Conservation (phyloP, 2,888 invertebrate species). For the Latheticus oryzae region DNA sequence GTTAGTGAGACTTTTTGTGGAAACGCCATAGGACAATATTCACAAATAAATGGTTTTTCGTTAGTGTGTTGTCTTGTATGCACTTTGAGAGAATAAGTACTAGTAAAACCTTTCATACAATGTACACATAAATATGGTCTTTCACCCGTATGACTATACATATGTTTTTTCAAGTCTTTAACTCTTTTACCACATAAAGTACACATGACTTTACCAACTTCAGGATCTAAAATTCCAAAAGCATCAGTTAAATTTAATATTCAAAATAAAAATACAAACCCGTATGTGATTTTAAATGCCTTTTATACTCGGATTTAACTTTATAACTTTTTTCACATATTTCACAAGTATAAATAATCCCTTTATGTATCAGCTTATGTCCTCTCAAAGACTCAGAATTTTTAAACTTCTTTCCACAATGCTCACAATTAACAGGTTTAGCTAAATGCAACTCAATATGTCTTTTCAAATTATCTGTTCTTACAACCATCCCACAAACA, state of each 20-base stretch:
- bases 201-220: conserved; percentile 53
- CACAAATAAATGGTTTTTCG: conserved; percentile 56
- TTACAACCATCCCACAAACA: conserved; percentile 56
- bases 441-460: conserved; percentile 56
- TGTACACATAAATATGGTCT: conserved; percentile 51
- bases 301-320: conserved; percentile 54
- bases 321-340: conserved; percentile 56
- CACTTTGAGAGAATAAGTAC: conserved; percentile 55
- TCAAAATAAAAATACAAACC: no score
- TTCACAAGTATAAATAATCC: conserved; percentile 53
- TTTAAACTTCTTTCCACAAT: conserved; percentile 55
- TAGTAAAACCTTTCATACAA: conserved; percentile 56
- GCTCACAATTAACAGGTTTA: conserved; percentile 52
- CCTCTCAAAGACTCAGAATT: conserved; percentile 57
- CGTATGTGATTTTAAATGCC: conserved; percentile 54
- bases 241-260: no score
- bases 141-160: conserved; percentile 57
- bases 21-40: conserved; percentile 54
- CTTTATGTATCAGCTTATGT: conserved; percentile 55
- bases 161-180: conserved; percentile 53
- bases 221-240: conserved; percentile 43
- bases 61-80: conserved; percentile 57
- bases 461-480: conserved; percentile 54
- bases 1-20: conserved; percentile 56
- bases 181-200: conserved; percentile 56